phyloP scores from a whole-genome alignment of 2,888 invertebrate species.

The Drosophila infuscata region DNA sequence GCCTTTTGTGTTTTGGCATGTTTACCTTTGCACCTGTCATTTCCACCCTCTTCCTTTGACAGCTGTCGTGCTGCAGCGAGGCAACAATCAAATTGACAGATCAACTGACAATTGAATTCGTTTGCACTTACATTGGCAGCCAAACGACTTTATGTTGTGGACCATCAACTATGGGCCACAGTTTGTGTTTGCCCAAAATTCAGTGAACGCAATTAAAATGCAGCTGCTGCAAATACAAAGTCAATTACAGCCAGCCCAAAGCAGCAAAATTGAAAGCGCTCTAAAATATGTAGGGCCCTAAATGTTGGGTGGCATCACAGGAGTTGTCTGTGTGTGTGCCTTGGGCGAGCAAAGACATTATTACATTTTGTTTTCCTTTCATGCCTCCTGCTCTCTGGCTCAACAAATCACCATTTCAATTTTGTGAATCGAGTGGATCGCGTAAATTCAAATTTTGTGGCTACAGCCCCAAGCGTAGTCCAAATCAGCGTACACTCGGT shows the following conservation, averaged over 20 bases:
- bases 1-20: slow-evolving; percentile 70
- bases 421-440: slow-evolving; percentile 65
- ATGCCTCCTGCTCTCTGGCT: slow-evolving; percentile 23
- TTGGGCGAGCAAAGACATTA: slow-evolving; percentile 17
- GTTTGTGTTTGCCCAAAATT: slow-evolving; percentile 24
- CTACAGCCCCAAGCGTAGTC: slow-evolving; percentile 31
- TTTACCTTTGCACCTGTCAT: slow-evolving; percentile 50
- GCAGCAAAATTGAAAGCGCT: slow-evolving; percentile 37
- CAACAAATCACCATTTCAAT: slow-evolving; percentile 78
- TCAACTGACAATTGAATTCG: slow-evolving; percentile 79
- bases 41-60: slow-evolving; percentile 50
- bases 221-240: slow-evolving; percentile 67
- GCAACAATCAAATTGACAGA: slow-evolving; percentile 79
- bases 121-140: slow-evolving; percentile 49
- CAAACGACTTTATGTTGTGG: slow-evolving; percentile 23
- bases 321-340: slow-evolving; percentile 17
- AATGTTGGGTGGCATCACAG: slow-evolving; percentile 17
- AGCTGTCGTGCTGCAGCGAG: slow-evolving; percentile 68
- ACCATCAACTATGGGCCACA: slow-evolving; percentile 21
- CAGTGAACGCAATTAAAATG: slow-evolving; percentile 67
- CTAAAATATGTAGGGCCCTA: slow-evolving; percentile 17
- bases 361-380: slow-evolving; percentile 31
- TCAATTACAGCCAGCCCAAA: slow-evolving; percentile 56
- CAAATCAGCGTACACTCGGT: slow-evolving; percentile 27
- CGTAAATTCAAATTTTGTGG: slow-evolving; percentile 75